Percentiles rank a stretch among this genome's conserved stretches.
Conservation (phyloP, 2,797 vertebrate species). For the Rhodeus uyekii region DNA sequence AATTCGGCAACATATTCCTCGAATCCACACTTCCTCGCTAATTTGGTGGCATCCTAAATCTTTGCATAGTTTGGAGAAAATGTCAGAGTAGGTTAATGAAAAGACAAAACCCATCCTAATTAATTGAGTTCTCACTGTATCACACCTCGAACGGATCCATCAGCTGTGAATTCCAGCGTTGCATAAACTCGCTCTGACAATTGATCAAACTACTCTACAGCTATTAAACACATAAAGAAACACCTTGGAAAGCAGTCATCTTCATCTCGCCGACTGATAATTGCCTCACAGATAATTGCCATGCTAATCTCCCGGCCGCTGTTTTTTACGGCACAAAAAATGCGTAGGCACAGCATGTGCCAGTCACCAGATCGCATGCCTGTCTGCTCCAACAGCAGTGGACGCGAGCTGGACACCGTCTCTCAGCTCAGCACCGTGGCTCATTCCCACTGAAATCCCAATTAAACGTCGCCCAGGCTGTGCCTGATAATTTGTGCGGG, state of each 20-base stretch:
- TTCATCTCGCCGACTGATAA: constrained; percentile 77
- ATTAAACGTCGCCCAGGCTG: not conserved
- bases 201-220: constrained; percentile 80
- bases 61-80: constrained; percentile 60
- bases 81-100: constrained; percentile 81
- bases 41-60: constrained; percentile 69
- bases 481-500: constrained; percentile 8
- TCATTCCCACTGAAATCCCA: constrained; percentile 10
- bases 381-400: constrained; percentile 7
- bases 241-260: constrained; percentile 72
- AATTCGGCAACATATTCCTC: constrained; percentile 40
- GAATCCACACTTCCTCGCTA: constrained; percentile 74
- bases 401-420: constrained; percentile 1
- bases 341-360: constrained; percentile 54
- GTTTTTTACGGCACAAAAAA: constrained; percentile 68
- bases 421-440: not conserved
- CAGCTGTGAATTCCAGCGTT: constrained; percentile 65
- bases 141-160: constrained; percentile 67
- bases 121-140: constrained; percentile 76
- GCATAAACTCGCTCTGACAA: constrained; percentile 64
- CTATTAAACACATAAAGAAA: constrained; percentile 78
- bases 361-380: not conserved
- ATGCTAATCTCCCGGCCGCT: constrained; percentile 73
- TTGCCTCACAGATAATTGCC: constrained; percentile 83
- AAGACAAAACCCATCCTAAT: constrained; percentile 76